Base-by-base conservation (phyloP, 2,888 invertebrate species). In the Nomada fucata region DNA sequence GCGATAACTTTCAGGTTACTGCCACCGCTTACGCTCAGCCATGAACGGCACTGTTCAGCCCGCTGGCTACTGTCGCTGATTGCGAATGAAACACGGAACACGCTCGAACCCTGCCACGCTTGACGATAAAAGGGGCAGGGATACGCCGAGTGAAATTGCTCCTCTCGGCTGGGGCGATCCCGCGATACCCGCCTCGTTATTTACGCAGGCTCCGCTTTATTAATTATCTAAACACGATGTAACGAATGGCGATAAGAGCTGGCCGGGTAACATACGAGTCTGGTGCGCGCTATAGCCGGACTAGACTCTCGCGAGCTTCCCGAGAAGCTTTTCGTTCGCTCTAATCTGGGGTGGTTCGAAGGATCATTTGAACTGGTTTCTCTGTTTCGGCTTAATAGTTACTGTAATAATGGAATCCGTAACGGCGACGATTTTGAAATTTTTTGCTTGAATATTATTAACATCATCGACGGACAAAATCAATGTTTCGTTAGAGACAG, bases 1-100 rank as follows among this genome's bases (percentile, higher is more conserved):
- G 84, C 90, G 89, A 91, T 91, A 91, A 91, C 89, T 90, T 84
- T 80, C 86, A 88, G 87, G 86, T 87, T 89, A 89, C 86, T 89
- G 82, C 86, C 83, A 83, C 84, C 88, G 83, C 88, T 89, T 89
- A 89, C 89, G 79, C 82, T 79, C 73, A 67, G 79, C 82, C 78
- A 70, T 87, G 79, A 89, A 88, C 86, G 85, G 79, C 86, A 77
- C 83, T 80, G 73, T 79, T 83, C 82, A 68, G 64, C 18, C 72
- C 79, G 63, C 20, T 73, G 79, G 76, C 85, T 74, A 86, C 82
- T 60, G 78, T 65, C 74, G 81, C 84, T 82, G 88, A 88, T 88
- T 87, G 84, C 84, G 78, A 87, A 82, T 79, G 83, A 81, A 84
- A 83, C 84, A 76, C 69, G 83, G 64, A 76, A 80, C 86, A 73